These are phyloP conservation scores for Anseranas semipalmata DNA, from an alignment of 2,113 vertebrate species.

Conservation along the genomic window DNA sequence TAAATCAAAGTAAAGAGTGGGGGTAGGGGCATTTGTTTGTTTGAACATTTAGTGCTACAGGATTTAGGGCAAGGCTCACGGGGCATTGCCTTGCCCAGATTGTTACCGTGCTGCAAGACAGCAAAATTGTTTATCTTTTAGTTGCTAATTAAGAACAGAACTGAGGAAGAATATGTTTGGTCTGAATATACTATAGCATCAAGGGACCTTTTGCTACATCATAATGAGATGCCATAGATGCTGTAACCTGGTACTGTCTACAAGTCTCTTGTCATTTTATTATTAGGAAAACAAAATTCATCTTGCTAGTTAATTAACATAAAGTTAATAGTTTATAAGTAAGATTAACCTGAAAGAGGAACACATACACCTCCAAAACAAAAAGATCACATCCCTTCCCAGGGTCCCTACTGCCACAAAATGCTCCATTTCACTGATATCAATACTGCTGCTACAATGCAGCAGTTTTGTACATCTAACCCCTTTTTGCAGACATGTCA, in stretches of 20 bases:
- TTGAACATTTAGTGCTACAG: slow-evolving; percentile 24
- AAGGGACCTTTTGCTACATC: slow-evolving; percentile 14
- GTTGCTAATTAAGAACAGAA: slow-evolving; percentile 61
- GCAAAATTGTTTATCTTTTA: slow-evolving; percentile 59
- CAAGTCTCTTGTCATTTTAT: neutral
- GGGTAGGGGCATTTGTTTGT: neutral
- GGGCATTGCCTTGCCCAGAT: neutral
- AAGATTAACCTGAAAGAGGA: neutral
- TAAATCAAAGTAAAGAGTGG: slow-evolving; percentile 47
- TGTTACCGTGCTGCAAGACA: slow-evolving; percentile 32
- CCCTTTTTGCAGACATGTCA: neutral
- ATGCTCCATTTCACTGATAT: neutral
- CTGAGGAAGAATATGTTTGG: slow-evolving; percentile 22
- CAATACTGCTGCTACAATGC: neutral
- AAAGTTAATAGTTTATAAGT: neutral
- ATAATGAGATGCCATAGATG: slow-evolving; percentile 23
- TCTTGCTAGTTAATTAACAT: neutral
- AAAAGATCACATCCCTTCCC: neutral
- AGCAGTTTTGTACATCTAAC: neutral
- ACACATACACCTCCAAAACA: neutral
- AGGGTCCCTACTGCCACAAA: neutral
- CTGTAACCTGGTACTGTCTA: neutral
- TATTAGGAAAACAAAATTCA: neutral
- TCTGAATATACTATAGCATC: slow-evolving; percentile 9
- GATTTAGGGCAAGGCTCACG: slow-evolving; percentile 28